Conservation (phyloP, 2,797 vertebrate genomes). For the Mareca strepera region DNA sequence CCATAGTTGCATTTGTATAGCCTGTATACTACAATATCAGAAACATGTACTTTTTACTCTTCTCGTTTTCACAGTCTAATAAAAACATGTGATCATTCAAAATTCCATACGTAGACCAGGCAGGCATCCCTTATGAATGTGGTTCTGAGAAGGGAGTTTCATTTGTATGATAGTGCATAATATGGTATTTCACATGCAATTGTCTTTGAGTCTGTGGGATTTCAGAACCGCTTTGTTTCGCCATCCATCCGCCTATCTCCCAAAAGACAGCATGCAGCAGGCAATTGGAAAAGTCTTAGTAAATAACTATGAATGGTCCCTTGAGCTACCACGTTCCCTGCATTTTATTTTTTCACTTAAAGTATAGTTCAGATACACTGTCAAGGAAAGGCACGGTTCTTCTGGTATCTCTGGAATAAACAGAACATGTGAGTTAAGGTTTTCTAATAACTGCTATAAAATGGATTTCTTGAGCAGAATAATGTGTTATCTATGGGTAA, state of each 20-base stretch:
- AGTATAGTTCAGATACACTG: not conserved
- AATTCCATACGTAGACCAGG: not conserved
- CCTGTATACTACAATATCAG: not conserved
- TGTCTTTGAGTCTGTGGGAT: not conserved
- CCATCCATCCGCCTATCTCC: not conserved
- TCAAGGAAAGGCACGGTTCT: not conserved
- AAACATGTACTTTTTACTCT: not conserved
- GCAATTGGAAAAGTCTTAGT: not conserved
- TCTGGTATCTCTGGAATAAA: not conserved
- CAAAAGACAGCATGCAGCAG: not conserved
- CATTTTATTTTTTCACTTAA: not conserved
- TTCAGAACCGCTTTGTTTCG: not conserved
- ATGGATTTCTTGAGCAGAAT: slow-evolving; percentile 37
- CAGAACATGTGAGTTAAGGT: not conserved
- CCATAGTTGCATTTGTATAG: not conserved
- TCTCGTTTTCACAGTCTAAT: not conserved
- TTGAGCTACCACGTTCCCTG: not conserved
- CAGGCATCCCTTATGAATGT: not conserved
- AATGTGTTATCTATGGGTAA: slow-evolving; percentile 34
- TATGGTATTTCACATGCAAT: not conserved
- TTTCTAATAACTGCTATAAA: slow-evolving; percentile 48
- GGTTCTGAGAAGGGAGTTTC: not conserved
- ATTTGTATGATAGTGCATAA: not conserved
- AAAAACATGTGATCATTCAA: not conserved
- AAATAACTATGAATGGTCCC: not conserved